Evolutionary conservation across 1,140 invertebrate genomes (phyloP).

Genomic region (Bursaphelenchus mucronatus): DNA sequence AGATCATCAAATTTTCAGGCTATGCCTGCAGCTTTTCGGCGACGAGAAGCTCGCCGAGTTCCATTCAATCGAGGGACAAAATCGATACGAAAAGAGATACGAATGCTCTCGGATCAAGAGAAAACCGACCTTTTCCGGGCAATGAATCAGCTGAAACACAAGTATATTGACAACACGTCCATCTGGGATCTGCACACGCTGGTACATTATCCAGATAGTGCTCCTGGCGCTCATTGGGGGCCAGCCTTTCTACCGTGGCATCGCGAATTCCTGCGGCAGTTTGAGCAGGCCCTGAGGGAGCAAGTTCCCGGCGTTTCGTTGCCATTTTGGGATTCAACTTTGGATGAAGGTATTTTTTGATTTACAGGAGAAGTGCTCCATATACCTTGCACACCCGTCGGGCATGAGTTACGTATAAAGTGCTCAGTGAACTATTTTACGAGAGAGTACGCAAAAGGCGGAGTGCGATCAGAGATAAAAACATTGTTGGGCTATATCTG

Average conservation of each 20-base stretch:
- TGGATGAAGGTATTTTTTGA: constrained; percentile 49
- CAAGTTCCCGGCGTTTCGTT: constrained; percentile 50
- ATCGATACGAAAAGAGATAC: constrained; percentile 54
- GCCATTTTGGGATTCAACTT: constrained; percentile 62
- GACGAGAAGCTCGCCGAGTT: constrained; percentile 8
- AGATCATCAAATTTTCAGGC: neutral
- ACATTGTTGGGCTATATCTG: too few relatives aligned
- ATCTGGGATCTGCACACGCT: constrained; percentile 59
- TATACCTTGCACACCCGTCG: too few relatives aligned
- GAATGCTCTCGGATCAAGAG: constrained; percentile 53
- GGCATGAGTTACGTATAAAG: too few relatives aligned
- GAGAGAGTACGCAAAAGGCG: too few relatives aligned
- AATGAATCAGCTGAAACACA: constrained; percentile 54
- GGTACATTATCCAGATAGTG: constrained; percentile 60
- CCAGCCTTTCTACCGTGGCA: constrained; percentile 56
- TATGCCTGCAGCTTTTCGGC: neutral
- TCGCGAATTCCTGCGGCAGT: constrained; percentile 57
- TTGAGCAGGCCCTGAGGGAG: constrained; percentile 53
- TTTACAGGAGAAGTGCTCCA: neutral
- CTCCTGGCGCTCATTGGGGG: constrained; percentile 57
- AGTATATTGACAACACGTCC: constrained; percentile 54
- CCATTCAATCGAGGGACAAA: constrained; percentile 28
- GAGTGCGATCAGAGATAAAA: too few relatives aligned
- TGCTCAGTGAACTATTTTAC: too few relatives aligned
- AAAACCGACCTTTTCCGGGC: constrained; percentile 41